Base-by-base conservation (phyloP, 2,888 invertebrate genomes). In the Epiblema foenella region DNA sequence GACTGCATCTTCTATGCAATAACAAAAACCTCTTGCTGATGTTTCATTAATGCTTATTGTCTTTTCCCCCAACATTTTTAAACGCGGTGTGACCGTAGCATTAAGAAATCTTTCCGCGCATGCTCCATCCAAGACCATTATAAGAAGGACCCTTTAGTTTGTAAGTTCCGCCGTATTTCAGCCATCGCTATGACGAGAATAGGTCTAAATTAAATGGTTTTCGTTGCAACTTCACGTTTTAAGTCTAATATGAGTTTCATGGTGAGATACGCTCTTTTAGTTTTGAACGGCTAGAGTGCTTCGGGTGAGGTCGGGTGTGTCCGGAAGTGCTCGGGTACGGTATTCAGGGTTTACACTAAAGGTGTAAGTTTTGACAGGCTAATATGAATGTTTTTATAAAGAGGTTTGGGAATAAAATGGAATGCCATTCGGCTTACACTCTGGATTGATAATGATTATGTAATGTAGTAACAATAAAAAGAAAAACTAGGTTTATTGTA, bases 171-270 rank as follows among this genome's bases (percentile, higher is more conserved):
- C 20, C 60, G 17, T 54, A 18, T 67, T 51, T 62, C 24, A 12
- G 37, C 17, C 63, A 57, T 68, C 64, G 29, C 60, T 59, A 75
- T 68, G 79, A 73, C 75, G 77, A 63, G 71, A 56, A 74, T 73
- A 42, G 72, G 82, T 69, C 81, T 80, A 79, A 69, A 59, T 74
- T 77, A 81, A 33, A 72, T 69, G 82, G 81, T 86, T 65, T 60
- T 73, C 58, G 74, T 73, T 72, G 77, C 78, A 85, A 86, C 85
- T 86, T 87, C 86, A 87, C 83, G 77, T 83, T 39, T 52, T 24
- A 60, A 60, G 24, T 12, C 1, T 18, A 10, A 29, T 60, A 33
- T 33, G 10, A 24, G 46, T 15, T 49, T 46, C 11, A 29, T 46
- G 46, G 4, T 46, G 29, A 59, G 15, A 37, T 59, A 20, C 11